These are phyloP conservation scores for Lanius ludovicianus DNA, from an alignment of 2,113 vertebrate genomes.

Conservation along the genomic window DNA sequence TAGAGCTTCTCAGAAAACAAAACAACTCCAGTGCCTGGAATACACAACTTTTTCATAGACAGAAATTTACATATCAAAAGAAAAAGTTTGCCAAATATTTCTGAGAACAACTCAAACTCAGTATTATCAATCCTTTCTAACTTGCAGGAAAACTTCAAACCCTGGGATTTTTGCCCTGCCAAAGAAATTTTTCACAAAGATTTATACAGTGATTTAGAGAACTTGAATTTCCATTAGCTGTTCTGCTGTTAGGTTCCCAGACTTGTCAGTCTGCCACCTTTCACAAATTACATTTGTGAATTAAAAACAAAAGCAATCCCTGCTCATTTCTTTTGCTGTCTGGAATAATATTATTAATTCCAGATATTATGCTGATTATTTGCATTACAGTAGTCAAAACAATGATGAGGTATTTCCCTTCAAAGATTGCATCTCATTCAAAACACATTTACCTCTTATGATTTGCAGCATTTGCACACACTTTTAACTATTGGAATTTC, in stretches of 20 bases:
- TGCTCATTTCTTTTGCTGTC: constrained; percentile 25
- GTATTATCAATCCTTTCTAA: not conserved
- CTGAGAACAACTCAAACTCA: not conserved
- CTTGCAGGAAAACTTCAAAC: not conserved
- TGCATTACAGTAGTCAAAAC: constrained; percentile 58
- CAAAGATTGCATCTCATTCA: constrained; percentile 33
- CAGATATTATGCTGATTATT: constrained; percentile 62
- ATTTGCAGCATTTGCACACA: not conserved
- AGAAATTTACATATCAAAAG: not conserved
- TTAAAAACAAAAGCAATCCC: constrained; percentile 45
- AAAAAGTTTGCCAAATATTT: not conserved
- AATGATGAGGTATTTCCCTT: constrained; percentile 56
- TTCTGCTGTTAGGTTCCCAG: not conserved
- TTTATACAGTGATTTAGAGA: not conserved
- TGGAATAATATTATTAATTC: constrained; percentile 55
- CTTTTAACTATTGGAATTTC: constrained; percentile 8
- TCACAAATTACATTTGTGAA: constrained; percentile 28
- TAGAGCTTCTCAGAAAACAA: not conserved
- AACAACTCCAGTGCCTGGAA: not conserved
- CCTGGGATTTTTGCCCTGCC: not conserved
- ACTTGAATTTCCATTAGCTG: not conserved
- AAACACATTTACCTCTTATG: constrained; percentile 40
- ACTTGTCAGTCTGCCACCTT: constrained; percentile 23
- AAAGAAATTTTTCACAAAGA: constrained; percentile 26
- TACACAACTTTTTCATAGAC: not conserved